Base-by-base conservation (phyloP, 2,113 vertebrate genomes). In the Eleginops maclovinus region DNA sequence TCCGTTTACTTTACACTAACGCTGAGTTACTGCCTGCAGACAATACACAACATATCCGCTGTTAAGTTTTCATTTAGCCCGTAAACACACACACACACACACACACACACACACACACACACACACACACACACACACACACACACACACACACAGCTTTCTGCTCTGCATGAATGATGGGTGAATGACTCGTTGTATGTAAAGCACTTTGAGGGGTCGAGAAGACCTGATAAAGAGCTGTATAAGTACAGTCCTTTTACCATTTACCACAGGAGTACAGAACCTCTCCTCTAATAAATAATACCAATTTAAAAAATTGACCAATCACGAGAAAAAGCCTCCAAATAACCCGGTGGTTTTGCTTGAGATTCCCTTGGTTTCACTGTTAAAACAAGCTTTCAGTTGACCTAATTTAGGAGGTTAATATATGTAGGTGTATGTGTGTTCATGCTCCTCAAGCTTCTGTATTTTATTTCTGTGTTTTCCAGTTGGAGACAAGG, bases 401-500 rank as follows among this genome's bases (percentile, higher is more conserved):
- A 43, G 10, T n/a, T 19, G 3, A 9, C 5, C 14, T 44, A 2
- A 44, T 36, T 60, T 12, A 0, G 59, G 53, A 50, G 31, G 8
- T 36, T 5, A 4, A 31, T 4, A 31, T 31, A 31, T 31, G 7
- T 16, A 21, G 31, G 3, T 54, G 60, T 14, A 4, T 41, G 5
- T 26, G 7, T 21, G 7, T 22, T 51, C 3, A 22, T 75, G 47
- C 15, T 31, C 40, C n/a, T 55, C n/a, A 11, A 46, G 40, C 22
- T 24, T 53, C 69, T 6, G 2, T 1, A 0, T 13, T 43, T 17
- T 6, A 54, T 4, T 50, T 82, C 49, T 85, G 51, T 63, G 50
- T 1, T 89, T 75, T 1, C 53, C 59, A 99, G 98, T 99, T 94
- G 98, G 98, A 87, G 98, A 99, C 92, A 99, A 99, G 92, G 98